phyloP scores from a whole-genome alignment of 53 echinoderm and acorn worm genomes.

The Crossaster papposus region DNA sequence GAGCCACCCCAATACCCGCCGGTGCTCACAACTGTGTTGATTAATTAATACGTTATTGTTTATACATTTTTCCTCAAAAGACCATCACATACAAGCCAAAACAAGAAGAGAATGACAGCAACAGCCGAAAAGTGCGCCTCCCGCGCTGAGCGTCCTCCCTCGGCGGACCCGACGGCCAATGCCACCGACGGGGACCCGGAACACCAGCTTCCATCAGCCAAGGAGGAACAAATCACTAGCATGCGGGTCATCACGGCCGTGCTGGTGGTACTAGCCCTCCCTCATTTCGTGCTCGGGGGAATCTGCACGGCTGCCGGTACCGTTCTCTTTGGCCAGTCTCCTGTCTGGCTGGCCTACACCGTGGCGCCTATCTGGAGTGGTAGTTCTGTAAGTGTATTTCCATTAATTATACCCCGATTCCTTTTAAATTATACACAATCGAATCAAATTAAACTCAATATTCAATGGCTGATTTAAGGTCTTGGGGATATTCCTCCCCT shows the following conservation, averaged over 20 bases:
- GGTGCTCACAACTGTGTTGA: too few relatives aligned
- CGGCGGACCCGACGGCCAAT: background rate
- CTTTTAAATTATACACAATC: too few relatives aligned
- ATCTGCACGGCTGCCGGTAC: constrained; percentile 77
- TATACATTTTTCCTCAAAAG: background rate
- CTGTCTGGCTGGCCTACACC: constrained; percentile 87
- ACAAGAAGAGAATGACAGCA: background rate
- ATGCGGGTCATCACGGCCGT: constrained; percentile 46
- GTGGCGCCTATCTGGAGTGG: constrained; percentile 98
- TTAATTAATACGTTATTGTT: too few relatives aligned
- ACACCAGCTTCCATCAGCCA: background rate
- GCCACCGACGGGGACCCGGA: background rate
- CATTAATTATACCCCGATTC: too few relatives aligned
- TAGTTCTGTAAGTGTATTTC: constrained; percentile 76
- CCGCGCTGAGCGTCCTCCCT: background rate
- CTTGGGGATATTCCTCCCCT: too few relatives aligned
- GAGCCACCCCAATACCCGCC: too few relatives aligned
- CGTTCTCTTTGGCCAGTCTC: constrained; percentile 71
- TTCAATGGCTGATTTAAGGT: too few relatives aligned
- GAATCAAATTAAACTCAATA: too few relatives aligned
- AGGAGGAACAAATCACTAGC: constrained; percentile 22
- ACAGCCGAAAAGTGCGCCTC: background rate
- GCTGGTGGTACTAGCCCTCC: constrained; percentile 71
- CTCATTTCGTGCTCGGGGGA: constrained; percentile 81
- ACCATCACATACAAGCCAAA: background rate